Conservation (phyloP, 2,888 invertebrate species). For the Agrochola lota region DNA sequence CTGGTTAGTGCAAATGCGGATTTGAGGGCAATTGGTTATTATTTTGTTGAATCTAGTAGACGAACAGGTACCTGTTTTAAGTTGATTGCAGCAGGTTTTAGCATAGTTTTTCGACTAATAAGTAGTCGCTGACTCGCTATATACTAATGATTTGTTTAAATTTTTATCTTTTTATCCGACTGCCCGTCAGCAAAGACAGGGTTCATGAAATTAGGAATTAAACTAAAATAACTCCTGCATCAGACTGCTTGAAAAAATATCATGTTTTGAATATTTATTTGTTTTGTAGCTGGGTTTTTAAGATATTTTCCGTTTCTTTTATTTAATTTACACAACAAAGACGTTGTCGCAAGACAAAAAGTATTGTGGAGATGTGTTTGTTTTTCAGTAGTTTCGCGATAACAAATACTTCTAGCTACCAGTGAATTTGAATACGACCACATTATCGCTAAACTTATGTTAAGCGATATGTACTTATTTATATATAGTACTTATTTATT, state of each 20-base stretch:
- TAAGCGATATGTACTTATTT: too few relatives aligned
- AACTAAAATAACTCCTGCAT: background rate
- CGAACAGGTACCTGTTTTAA: background rate
- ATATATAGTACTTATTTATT: too few relatives aligned
- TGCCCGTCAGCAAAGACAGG: background rate
- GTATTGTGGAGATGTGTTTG: background rate
- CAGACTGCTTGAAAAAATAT: background rate
- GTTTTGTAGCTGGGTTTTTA: background rate
- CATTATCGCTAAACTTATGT: too few relatives aligned
- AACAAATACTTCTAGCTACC: too few relatives aligned
- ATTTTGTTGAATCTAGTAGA: conserved; percentile 3
- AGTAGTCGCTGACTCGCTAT: background rate
- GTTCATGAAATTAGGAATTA: background rate
- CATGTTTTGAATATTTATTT: background rate
- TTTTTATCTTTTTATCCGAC: background rate
- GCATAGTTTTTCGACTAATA: background rate
- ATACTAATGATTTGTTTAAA: background rate
- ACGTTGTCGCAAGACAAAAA: too few relatives aligned
- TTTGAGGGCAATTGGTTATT: conserved; percentile 22
- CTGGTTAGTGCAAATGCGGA: conserved; percentile 17
- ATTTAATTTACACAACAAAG: too few relatives aligned
- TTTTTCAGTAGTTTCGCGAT: background rate
- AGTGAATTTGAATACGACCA: too few relatives aligned
- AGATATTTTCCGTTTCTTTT: background rate
- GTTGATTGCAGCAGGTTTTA: background rate